Percentiles rank a stretch among this genome's conserved stretches.
phyloP scores from a whole-genome alignment of 2,797 vertebrate genomes.

The Phrynocephalus vlangalii region DNA sequence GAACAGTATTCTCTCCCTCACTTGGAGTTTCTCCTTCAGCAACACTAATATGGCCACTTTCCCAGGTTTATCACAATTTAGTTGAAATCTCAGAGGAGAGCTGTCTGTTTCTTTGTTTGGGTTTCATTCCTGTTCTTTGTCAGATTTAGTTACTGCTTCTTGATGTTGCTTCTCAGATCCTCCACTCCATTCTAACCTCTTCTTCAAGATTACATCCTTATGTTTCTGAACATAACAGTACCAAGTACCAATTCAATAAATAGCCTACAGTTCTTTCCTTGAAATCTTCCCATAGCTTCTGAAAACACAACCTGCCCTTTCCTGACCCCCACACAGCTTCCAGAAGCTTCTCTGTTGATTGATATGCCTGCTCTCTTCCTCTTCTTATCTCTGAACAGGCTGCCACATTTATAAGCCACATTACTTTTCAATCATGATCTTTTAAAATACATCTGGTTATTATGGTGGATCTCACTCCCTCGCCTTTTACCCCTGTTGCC shows the following conservation, averaged over 20 bases:
- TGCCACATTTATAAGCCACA: slow-evolving; percentile 16
- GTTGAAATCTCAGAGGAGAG: slow-evolving; percentile 16
- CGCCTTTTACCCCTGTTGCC: not conserved
- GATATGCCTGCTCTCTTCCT: slow-evolving; percentile 10
- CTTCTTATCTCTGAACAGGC: slow-evolving; percentile 15
- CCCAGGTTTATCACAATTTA: slow-evolving; percentile 13
- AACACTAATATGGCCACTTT: not conserved
- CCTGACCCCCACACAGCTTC: slow-evolving; percentile 30
- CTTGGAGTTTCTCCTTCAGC: slow-evolving; percentile 5
- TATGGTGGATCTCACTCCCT: not conserved
- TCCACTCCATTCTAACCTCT: slow-evolving; percentile 1
- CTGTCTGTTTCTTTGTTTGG: not conserved
- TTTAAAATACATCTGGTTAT: not conserved
- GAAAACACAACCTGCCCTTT: slow-evolving; percentile 11
- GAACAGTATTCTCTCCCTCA: not conserved
- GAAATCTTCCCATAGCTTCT: slow-evolving; percentile 22
- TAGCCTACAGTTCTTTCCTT: slow-evolving; percentile 16
- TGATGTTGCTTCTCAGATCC: slow-evolving; percentile 2
- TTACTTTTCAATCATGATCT: slow-evolving; percentile 25
- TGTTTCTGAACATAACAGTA: slow-evolving; percentile 9
- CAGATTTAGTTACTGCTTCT: slow-evolving; percentile 10
- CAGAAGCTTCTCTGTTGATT: slow-evolving; percentile 26
- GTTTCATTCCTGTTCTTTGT: slow-evolving; percentile 24
- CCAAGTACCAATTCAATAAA: slow-evolving; percentile 31
- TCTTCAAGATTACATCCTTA: slow-evolving; percentile 15